Conservation (phyloP, 92 coral and sea anemone genomes). For the Pocillopora grandis region DNA sequence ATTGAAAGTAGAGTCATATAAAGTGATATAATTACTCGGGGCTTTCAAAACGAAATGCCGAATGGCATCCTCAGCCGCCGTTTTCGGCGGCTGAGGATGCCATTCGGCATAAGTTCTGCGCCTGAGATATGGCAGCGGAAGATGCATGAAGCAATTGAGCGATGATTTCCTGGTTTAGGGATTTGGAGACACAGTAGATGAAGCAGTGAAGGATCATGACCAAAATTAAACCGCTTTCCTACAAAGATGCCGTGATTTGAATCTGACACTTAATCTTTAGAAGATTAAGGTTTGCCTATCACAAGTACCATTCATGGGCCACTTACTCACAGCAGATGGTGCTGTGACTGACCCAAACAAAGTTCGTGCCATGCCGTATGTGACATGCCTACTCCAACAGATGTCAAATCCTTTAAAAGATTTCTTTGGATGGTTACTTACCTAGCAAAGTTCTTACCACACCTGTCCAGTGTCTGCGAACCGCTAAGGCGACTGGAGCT, state of each 20-base stretch:
- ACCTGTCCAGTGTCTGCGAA: conserved; percentile 37
- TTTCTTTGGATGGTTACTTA: conserved; percentile 50
- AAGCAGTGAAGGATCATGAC: neutral
- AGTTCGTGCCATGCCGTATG: neutral
- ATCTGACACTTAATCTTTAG: conserved; percentile 20
- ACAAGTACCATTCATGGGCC: too few relatives aligned
- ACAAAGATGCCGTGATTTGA: neutral
- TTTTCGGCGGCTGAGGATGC: conserved; percentile 29
- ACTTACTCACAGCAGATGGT: too few relatives aligned
- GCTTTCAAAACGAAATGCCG: too few relatives aligned
- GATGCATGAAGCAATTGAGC: conserved; percentile 40
- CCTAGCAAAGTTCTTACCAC: conserved; percentile 44
- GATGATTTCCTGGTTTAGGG: conserved; percentile 40
- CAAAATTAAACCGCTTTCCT: neutral
- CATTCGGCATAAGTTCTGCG: conserved; percentile 36
- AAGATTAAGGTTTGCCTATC: neutral
- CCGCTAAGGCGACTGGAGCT: conserved; percentile 19
- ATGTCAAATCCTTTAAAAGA: conserved; percentile 31
- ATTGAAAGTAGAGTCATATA: too few relatives aligned
- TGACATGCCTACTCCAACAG: conserved; percentile 34
- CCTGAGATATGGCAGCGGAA: conserved; percentile 44
- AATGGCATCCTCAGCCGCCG: neutral
- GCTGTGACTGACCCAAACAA: too few relatives aligned
- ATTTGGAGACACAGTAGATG: neutral
- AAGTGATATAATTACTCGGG: too few relatives aligned